Evolutionary conservation across 2,797 vertebrate genomes (phyloP).

Genomic region (Miichthys miiuy): DNA sequence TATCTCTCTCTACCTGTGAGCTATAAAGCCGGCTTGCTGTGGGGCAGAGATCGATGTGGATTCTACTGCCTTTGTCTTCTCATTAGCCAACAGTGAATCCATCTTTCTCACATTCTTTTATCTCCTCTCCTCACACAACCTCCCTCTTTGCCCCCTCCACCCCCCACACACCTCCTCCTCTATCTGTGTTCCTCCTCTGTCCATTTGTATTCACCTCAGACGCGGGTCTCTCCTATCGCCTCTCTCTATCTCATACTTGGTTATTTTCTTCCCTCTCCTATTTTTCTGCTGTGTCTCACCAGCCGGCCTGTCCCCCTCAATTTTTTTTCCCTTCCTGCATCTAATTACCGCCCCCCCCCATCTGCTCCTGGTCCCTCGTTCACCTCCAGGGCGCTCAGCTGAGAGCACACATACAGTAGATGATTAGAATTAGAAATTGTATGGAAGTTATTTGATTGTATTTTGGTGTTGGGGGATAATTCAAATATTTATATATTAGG

Average conservation of each 20-base stretch:
- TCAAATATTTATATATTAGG: slow-evolving; percentile 48
- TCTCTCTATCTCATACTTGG: slow-evolving; percentile 77
- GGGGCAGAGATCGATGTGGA: slow-evolving; percentile 81
- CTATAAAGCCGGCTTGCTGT: slow-evolving; percentile 62
- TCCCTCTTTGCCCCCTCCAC: slow-evolving; percentile 36
- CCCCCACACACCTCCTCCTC: slow-evolving; percentile 27
- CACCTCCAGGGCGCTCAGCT: slow-evolving; percentile 59
- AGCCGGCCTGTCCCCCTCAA: slow-evolving; percentile 73
- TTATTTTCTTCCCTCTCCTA: slow-evolving; percentile 74
- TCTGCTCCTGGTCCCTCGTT: slow-evolving; percentile 73
- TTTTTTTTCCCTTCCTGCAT: slow-evolving; percentile 63
- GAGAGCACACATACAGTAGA: slow-evolving; percentile 50
- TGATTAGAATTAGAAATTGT: slow-evolving; percentile 66
- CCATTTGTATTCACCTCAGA: slow-evolving; percentile 86
- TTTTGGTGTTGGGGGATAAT: slow-evolving; percentile 36
- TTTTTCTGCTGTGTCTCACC: slow-evolving; percentile 72
- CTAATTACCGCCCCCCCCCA: slow-evolving; percentile 73
- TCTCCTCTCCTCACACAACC: slow-evolving; percentile 71
- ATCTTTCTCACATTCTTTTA: slow-evolving; percentile 82
- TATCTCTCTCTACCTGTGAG: slow-evolving; percentile 60
- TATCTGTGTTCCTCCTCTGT: slow-evolving; percentile 65
- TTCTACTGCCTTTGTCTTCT: slow-evolving; percentile 81
- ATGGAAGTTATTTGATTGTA: slow-evolving; percentile 49
- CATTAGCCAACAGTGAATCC: slow-evolving; percentile 81
- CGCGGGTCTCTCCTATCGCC: slow-evolving; percentile 71